Base-by-base conservation (phyloP, 2,797 vertebrate species). In the Pseudomugil tenellus region DNA sequence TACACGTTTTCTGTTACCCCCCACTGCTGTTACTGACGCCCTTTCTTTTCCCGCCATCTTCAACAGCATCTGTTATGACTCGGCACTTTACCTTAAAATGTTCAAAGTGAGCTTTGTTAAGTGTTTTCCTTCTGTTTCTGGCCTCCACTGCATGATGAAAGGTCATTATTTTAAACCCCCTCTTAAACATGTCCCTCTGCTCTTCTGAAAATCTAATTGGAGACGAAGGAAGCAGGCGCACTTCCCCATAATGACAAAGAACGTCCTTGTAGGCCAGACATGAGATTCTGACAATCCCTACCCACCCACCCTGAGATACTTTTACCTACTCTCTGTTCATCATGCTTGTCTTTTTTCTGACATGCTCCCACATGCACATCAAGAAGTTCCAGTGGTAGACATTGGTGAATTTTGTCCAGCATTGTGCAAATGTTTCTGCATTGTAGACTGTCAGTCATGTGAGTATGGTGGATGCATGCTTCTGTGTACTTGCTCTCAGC, bases 171-270 rank as follows among this genome's bases (percentile, higher is more conserved):
- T 84, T 88, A 91, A 89, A 86, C 86, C 87, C 81, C 81, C 86
- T 91, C 81, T 94, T 92, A 88, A 93, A 91, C 89, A 91, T 88
- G 91, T 86, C 87, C 86, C 81, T 79, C 66, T 51, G 51, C 81
- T 90, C 86, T 84, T 91, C 86, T 81, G 83, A 92, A 85, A 92
- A 90, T 90, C 91, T 95, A 94, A 94, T 95, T 94, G 93, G 85
- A 94, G 92, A 93, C 93, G 90, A 93, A 92, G 87, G 87, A 89
- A 90, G 77, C 77, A 65, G 76, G 77, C 76, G 31, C 74, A 82
- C 89, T 89, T 86, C 89, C 89, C 77, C 53, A 70, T 95, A 95
- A 95, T 95, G 92, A 94, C 91, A 94, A 92, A 92, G 92, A 89
- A 91, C 84, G 74, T 58, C 66, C 60, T 69, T 49, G 11, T 58